Base-by-base conservation (phyloP, 2,113 vertebrate genomes). In the Alouatta palliata region DNA sequence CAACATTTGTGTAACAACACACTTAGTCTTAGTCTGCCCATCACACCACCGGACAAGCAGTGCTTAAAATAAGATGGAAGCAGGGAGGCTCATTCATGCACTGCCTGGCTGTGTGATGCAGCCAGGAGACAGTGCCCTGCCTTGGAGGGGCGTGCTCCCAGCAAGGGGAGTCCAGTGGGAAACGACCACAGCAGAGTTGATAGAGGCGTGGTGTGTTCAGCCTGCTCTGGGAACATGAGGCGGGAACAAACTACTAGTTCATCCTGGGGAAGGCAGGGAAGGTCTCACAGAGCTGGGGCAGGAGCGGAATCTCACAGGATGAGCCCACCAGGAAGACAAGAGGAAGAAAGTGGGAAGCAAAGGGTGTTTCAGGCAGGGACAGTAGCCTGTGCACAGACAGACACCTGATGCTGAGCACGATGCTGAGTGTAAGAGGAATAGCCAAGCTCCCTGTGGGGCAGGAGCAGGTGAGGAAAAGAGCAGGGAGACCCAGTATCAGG, bases 151-250 rank as follows among this genome's bases (percentile, higher is more conserved):
- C 43, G 12, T 0, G 2, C 45, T 43, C 37, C 76, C 61, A 37
- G 30, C 17, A 35, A 45, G 47, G 7, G 27, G 20, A 81, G 37
- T 37, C 52, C 6, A 3, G 13, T 9, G 35, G 17, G 19, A 64
- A 54, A 49, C 35, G 1, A 30, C 9, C 84, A 37, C 21, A 64
- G 68, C 52, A 32, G 75, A 40, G 70, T 2, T 37, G 40, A 8
- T 8, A 47, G 40, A 58, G 20, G 32, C 0, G 0, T 0, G 14
- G 16, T 40, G 0, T 17, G 40, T n/a, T 40, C 27, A 43, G 8
- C 27, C 56, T 37, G 70, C 58, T 75, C 89, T 54, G 56, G 70
- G 43, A 45, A 71, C 54, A 13, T 2, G 0, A 32, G 32, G 25
- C 58, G 64, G 32, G 47, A 66, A 66, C 14, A 45, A 87, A 11